Percentiles rank a stretch among this genome's conserved stretches.
These are phyloP conservation scores for Liasis olivaceus DNA, from an alignment of 2,797 vertebrate genomes.

Conservation along the genomic window DNA sequence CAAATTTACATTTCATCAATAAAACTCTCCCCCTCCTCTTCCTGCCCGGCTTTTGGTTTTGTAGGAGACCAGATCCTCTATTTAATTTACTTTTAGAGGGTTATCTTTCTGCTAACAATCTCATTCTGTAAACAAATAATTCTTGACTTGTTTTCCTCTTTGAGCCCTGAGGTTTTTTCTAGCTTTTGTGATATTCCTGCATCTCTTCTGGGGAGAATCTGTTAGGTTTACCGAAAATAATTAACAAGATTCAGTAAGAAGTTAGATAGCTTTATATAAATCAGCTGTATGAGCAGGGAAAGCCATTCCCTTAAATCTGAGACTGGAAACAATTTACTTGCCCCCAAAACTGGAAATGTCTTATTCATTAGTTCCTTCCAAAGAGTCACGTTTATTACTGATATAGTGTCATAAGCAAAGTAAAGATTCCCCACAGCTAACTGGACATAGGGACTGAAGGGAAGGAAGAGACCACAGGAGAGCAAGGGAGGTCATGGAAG, in stretches of 20 bases:
- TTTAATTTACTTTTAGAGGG: slow-evolving; percentile 31
- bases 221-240: slow-evolving; percentile 11
- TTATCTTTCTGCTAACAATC: slow-evolving; percentile 27
- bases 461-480: neutral
- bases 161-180: slow-evolving; percentile 4
- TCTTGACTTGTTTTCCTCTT: slow-evolving; percentile 10
- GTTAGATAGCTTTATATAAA: slow-evolving; percentile 7
- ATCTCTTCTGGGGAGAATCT: neutral
- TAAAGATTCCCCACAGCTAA: neutral
- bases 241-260: neutral
- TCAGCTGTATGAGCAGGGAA: neutral
- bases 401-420: neutral
- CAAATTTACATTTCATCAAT: slow-evolving; percentile 36
- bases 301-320: neutral
- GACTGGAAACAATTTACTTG: neutral
- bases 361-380: neutral
- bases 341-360: neutral
- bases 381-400: neutral
- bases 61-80: slow-evolving; percentile 1
- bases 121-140: slow-evolving; percentile 18
- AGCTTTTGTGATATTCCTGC: neutral
- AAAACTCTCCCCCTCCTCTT: neutral
- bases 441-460: neutral
- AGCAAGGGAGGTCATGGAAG: neutral
- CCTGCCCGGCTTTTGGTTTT: neutral